A percentile compares a stretch with the other conserved stretches of the same genome.
These are phyloP conservation scores for Sebastes ruberrimus DNA, from an alignment of 2,797 vertebrate species.

Conservation along the genomic window DNA sequence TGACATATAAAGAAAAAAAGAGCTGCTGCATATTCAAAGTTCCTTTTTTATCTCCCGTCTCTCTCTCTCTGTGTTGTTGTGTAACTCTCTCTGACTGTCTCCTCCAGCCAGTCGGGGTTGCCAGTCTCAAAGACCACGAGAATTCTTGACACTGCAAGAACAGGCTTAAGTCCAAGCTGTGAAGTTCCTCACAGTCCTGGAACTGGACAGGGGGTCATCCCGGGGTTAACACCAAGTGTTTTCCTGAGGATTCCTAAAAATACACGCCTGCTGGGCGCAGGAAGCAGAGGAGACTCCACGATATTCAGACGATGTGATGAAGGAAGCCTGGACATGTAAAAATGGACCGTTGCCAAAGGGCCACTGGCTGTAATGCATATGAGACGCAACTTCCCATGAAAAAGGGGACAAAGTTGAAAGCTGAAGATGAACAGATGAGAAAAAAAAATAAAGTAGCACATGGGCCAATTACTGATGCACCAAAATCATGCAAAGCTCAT, in stretches of 20 bases:
- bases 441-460: slow-evolving; percentile 24
- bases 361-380: slow-evolving; percentile 30
- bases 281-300: slow-evolving; percentile 63
- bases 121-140: slow-evolving; percentile 58
- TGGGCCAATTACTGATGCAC: slow-evolving; percentile 49
- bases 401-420: slow-evolving; percentile 32
- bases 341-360: slow-evolving; percentile 56
- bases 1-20: slow-evolving; percentile 18
- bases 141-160: slow-evolving; percentile 78
- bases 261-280: slow-evolving; percentile 68
- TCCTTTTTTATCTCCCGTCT: slow-evolving; percentile 43
- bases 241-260: slow-evolving; percentile 78
- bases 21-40: slow-evolving; percentile 37
- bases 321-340: slow-evolving; percentile 55
- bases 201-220: slow-evolving; percentile 74
- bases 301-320: slow-evolving; percentile 47
- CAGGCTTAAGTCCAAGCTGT: slow-evolving; percentile 80
- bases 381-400: slow-evolving; percentile 51
- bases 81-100: slow-evolving; percentile 49
- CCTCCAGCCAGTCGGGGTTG: slow-evolving; percentile 39
- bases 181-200: slow-evolving; percentile 83
- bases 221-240: slow-evolving; percentile 75
- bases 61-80: slow-evolving; percentile 34
- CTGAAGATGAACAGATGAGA: slow-evolving; percentile 44
- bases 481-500: slow-evolving; percentile 47